Base-by-base conservation (phyloP, 2,888 invertebrate genomes). In the Molanna angustata region DNA sequence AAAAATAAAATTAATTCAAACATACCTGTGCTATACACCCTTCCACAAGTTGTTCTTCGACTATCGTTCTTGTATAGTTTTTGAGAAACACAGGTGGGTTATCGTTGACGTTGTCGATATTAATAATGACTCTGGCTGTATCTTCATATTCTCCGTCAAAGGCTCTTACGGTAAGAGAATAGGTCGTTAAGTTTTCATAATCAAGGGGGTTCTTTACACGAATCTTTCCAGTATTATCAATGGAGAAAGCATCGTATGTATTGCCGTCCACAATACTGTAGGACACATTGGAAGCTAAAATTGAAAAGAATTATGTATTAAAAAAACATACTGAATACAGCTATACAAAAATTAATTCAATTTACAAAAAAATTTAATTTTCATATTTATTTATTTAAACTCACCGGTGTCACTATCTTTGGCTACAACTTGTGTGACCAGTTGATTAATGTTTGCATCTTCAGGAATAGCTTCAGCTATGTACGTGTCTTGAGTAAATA, bases 221-320 rank as follows among this genome's bases (percentile, higher is more conserved):
- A 47, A 94, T 91, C 66, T 90, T 87, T 0, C 95, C 95, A 0
- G 94, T 93, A 61, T 85, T 82, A 57, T 84, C 83, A 57, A 96
- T 94, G 58, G 82, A 82, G 67, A 96, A 96, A 0, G 92, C 91
- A 61, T 93, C 85, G 51, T 85, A 86, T 0, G 83, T 82, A 67
- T 96, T 95, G 1, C 96, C 96, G 41, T 82, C 83, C 4, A 86
- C 85, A 46, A 97, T 94, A 61, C 88, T 90, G 69, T 96, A 97
- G 0, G 83, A 80, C 17, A 96, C 88, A 44, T 86, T 81, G 17
- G 94, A 91, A 33, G 89, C 91, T 76, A 22, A 43, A 49, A 53
- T 13, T 18, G 1, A 35, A 13, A 42, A 14, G 7, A 4, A 19
- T 9, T 21, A 9, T 6, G 7, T 21, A 21, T 22, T 21, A n/a